These are phyloP conservation scores for Cynodonichthys magdalenae DNA, from an alignment of 2,797 vertebrate genomes.

Conservation along the genomic window DNA sequence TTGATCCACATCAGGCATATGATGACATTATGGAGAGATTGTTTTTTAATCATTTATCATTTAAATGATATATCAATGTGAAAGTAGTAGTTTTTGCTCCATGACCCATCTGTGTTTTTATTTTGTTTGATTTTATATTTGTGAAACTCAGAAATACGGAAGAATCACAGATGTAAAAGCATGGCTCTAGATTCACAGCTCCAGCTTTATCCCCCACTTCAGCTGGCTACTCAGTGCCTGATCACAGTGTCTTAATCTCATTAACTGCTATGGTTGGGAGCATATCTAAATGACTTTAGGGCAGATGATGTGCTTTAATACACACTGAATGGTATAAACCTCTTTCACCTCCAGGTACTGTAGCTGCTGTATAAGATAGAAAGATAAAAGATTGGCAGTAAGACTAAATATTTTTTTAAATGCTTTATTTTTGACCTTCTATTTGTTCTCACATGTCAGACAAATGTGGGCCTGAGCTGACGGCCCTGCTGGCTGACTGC, in stretches of 20 bases:
- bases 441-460: no score
- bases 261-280: constrained; percentile 64
- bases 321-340: constrained; percentile 60
- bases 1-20: no score
- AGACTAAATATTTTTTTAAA: constrained; percentile 11
- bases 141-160: constrained; percentile 21
- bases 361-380: constrained; percentile 46
- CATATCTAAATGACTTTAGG: constrained; percentile 61
- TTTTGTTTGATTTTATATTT: constrained; percentile 18
- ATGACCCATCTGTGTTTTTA: constrained; percentile 25
- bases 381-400: constrained; percentile 15
- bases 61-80: no score
- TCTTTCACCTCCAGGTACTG: constrained; percentile 28
- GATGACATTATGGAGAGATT: no score
- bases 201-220: constrained; percentile 38
- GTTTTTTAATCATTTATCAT: no score
- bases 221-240: constrained; percentile 47
- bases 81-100: no score
- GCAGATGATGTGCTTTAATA: constrained; percentile 60
- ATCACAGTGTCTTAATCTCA: constrained; percentile 59
- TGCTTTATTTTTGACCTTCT: constrained; percentile 18
- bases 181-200: constrained; percentile 7
- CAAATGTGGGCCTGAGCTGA: no score
- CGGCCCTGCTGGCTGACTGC: no score
- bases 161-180: constrained; percentile 30